These are phyloP conservation scores for Panzeria rudis DNA, from an alignment of 2,888 invertebrate species.

Conservation along the genomic window DNA sequence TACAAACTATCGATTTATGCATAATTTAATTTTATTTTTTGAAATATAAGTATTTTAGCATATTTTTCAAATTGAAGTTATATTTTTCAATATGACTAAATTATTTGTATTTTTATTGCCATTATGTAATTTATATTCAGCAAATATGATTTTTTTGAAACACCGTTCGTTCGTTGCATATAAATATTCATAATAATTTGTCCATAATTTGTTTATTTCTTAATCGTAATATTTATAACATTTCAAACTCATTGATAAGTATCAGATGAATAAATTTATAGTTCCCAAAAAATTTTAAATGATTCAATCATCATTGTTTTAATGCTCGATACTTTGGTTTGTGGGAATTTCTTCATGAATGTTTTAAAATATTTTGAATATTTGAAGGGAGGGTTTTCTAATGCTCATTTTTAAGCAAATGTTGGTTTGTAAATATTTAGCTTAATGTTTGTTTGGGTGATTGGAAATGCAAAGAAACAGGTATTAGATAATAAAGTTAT, in stretches of 20 bases:
- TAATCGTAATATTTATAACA: slow-evolving; percentile 10
- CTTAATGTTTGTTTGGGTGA: background rate
- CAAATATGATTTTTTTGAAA: background rate
- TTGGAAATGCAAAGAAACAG: background rate
- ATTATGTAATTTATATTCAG: background rate
- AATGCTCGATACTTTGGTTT: background rate
- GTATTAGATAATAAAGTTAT: slow-evolving; percentile 26
- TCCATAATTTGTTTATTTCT: slow-evolving; percentile 1
- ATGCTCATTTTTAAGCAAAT: background rate
- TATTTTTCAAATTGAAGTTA: background rate
- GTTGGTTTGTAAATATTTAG: background rate
- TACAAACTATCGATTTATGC: no score
- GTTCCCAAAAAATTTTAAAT: background rate
- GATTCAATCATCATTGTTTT: background rate
- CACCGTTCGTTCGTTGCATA: background rate
- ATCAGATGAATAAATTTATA: slow-evolving; percentile 25
- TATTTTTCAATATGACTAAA: no score
- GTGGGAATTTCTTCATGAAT: background rate
- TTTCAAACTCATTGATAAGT: slow-evolving; percentile 35
- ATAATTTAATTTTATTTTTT: background rate
- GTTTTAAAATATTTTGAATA: background rate
- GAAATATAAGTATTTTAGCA: background rate
- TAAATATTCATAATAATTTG: background rate
- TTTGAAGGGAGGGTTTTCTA: background rate
- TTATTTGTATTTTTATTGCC: background rate